These are phyloP conservation scores for Heliocidaris erythrogramma DNA, from an alignment of 35 echinoderm and acorn worm genomes.

Conservation along the genomic window DNA sequence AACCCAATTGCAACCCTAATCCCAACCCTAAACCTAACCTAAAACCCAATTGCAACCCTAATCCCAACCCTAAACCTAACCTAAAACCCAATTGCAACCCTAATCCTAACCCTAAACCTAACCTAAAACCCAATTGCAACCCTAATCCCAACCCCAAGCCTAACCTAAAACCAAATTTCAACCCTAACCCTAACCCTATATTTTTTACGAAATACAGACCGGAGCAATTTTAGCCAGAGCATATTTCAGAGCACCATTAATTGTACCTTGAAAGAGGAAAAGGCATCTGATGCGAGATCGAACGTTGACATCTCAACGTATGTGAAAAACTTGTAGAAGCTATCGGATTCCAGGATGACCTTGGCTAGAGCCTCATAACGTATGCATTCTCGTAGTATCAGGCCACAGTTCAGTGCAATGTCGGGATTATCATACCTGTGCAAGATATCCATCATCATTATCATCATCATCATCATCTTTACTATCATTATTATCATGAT, in stretches of 20 bases:
- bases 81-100: no score
- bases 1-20: no score
- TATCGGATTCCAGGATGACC: conserved; percentile 60
- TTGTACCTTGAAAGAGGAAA: conserved; percentile 92
- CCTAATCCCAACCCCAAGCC: no score
- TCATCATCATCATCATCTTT: neutral
- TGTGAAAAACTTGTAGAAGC: conserved; percentile 77
- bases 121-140: no score
- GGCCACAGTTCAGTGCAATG: conserved; percentile 84
- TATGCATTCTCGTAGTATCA: conserved; percentile 91
- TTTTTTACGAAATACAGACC: neutral
- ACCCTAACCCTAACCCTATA: no score
- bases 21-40: no score
- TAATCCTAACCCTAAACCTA: no score
- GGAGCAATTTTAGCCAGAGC: neutral
- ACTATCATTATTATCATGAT: neutral
- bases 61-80: no score
- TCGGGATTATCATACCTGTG: conserved; percentile 82
- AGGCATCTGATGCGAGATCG: conserved; percentile 97
- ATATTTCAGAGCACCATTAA: neutral
- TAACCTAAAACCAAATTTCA: no score
- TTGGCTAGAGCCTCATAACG: conserved; percentile 74
- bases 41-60: no score
- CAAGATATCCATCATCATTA: neutral
- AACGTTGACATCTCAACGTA: conserved; percentile 96